Percentiles rank a stretch among this genome's conserved stretches.
phyloP scores from a whole-genome alignment of 2,888 invertebrate species.

The Orthosia cruda region DNA sequence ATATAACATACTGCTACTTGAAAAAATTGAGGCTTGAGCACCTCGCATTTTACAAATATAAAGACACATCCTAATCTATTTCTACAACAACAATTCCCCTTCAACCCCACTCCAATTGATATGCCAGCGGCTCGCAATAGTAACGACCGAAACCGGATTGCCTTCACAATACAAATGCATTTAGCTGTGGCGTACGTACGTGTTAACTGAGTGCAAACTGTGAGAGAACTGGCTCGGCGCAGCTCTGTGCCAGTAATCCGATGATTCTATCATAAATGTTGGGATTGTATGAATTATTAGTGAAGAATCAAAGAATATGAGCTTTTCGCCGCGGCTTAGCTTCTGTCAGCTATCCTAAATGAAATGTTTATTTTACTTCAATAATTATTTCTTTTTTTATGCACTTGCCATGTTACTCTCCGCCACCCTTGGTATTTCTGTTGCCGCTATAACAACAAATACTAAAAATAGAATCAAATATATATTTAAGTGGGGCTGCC shows the following conservation, averaged over 20 bases:
- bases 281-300: not conserved
- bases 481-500: no score
- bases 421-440: no score
- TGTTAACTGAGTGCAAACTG: slow-evolving; percentile 51
- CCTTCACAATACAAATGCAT: slow-evolving; percentile 62
- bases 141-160: slow-evolving; percentile 41
- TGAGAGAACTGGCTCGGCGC: slow-evolving; percentile 21
- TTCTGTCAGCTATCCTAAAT: no score
- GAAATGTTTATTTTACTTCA: no score
- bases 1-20: no score
- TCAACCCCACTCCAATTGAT: slow-evolving; percentile 28
- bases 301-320: not conserved
- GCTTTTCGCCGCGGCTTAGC: no score
- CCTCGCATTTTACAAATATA: no score
- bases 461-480: no score
- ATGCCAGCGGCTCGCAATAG: slow-evolving; percentile 25
- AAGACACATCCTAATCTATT: not conserved
- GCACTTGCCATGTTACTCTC: no score
- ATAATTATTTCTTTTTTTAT: no score
- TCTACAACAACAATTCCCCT: not conserved
- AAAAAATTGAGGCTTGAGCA: no score
- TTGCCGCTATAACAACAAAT: no score
- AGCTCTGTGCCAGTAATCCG: slow-evolving; percentile 38
- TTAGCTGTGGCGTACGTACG: slow-evolving; percentile 42
- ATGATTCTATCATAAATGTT: slow-evolving; percentile 21